Evolutionary conservation across 2,113 vertebrate species (phyloP).

Genomic region (Pedionomus torquatus): DNA sequence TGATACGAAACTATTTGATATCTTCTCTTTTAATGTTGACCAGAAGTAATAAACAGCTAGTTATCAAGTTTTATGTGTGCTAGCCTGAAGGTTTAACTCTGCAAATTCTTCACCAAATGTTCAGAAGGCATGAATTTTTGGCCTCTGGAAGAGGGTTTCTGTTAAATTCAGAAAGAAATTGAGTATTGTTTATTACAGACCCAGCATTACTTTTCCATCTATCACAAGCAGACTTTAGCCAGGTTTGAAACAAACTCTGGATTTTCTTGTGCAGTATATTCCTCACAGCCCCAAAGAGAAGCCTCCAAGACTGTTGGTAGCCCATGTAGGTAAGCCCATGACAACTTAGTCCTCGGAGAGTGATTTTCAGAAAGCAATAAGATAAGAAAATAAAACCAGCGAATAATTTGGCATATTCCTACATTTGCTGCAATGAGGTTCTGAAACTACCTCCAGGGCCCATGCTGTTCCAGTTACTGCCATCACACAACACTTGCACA

Average conservation of each 20-base stretch:
- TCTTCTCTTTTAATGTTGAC: not conserved
- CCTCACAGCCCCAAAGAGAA: not conserved
- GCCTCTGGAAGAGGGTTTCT: not conserved
- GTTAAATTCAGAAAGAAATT: not conserved
- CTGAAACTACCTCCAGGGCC: not conserved
- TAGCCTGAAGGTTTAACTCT: not conserved
- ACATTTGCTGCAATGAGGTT: not conserved
- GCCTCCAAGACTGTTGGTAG: not conserved
- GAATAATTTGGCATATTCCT: not conserved
- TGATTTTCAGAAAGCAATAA: not conserved
- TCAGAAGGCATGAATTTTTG: not conserved
- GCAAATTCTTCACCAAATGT: not conserved
- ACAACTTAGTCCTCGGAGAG: not conserved
- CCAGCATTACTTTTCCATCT: not conserved
- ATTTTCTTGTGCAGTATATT: not conserved
- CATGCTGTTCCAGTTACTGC: not conserved
- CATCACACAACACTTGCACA: not conserved
- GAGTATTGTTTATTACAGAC: not conserved
- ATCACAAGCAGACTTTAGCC: not conserved
- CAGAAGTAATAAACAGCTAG: not conserved
- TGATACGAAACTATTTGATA: not conserved
- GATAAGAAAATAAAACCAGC: not conserved
- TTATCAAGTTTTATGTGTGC: not conserved
- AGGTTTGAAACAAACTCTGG: not conserved
- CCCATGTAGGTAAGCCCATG: rapidly evolving